Evolutionary conservation across 2,113 vertebrate genomes (phyloP), one percentile per base, ranked within the genome.

Genomic region (Elaphurus davidianus): DNA sequence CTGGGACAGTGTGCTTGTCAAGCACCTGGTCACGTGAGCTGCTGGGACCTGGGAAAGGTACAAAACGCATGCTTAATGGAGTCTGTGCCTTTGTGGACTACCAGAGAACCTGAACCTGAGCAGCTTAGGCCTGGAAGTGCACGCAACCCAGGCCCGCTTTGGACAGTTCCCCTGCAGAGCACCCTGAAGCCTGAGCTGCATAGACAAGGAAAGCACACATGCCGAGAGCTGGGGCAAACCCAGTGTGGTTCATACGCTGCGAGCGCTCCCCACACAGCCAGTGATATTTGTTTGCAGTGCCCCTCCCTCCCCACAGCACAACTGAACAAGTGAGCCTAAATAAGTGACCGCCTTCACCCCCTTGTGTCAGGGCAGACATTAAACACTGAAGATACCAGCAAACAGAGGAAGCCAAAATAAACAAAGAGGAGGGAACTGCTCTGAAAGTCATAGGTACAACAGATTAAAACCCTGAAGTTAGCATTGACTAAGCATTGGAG

Each of bases 191-290:
- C 64, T 36, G 64, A 67, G 64, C 33, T 0, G 1, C 33, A 67
- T 21, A 67, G 33, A 36, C 64, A 8, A 67, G 33, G 16, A 67
- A 67, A 67, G 64, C 8, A n/a, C 16, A 67, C 33, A 10, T 0
- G 16, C 33, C 0, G 1, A 19, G 16, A n/a, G 33, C 8, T 19
- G 33, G 33, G 62, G 33, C 3, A 67, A 36, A 67, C 16, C 3
- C 33, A 36, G 8, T 36, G n/a, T 19, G 33, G 64, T 36, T 17
- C 33, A 67, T 17, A 67, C 2, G 19, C 33, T 67, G 4, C 0
- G 0, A 67, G n/a, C 16, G 19, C 33, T n/a, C 64, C 33, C 16
- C 16, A n/a, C 64, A 67, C 17, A 21, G 3, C 33, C 64, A 67
- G 64, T 36, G 33, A 67, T 67, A 36, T 5, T 67, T 67, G 64